Percentiles rank a stretch among this genome's conserved stretches.
phyloP scores from a whole-genome alignment of 2,888 invertebrate genomes.

The Dioctria linearis region DNA sequence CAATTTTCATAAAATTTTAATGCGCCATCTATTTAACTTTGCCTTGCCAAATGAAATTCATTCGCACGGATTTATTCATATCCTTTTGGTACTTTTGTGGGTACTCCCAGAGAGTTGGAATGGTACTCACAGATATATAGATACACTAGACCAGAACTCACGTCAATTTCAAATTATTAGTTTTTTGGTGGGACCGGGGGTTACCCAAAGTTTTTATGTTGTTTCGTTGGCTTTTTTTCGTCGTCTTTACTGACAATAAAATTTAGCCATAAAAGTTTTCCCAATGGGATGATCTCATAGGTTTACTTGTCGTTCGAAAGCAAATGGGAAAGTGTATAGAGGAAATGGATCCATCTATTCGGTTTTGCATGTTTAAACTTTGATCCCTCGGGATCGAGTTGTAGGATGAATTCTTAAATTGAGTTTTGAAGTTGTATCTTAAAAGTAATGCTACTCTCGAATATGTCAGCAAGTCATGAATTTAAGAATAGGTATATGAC shows the following conservation, averaged over 20 bases:
- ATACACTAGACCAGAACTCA: neutral
- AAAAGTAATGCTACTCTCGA: constrained; percentile 41
- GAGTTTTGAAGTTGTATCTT: constrained; percentile 51
- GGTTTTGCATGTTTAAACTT: constrained; percentile 54
- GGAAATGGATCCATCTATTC: constrained; percentile 53
- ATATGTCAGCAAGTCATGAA: constrained; percentile 48
- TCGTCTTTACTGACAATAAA: constrained; percentile 44
- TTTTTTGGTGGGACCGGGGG: constrained; percentile 17
- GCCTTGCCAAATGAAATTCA: constrained; percentile 42
- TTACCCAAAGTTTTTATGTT: constrained; percentile 47
- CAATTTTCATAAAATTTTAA: constrained; percentile 53
- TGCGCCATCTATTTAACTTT: constrained; percentile 43
- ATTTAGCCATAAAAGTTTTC: constrained; percentile 50
- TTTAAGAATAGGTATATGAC: constrained; percentile 31
- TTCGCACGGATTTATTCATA: constrained; percentile 15
- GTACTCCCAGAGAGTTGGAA: neutral
- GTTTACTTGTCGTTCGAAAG: constrained; percentile 50
- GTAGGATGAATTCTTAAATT: constrained; percentile 53
- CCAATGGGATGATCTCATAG: constrained; percentile 51
- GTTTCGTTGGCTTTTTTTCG: constrained; percentile 2
- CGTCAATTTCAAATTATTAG: constrained; percentile 50
- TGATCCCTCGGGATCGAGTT: constrained; percentile 49
- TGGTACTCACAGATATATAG: neutral
- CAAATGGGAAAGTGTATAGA: constrained; percentile 50
- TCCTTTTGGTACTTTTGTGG: constrained; percentile 2